Evolutionary conservation across 2,113 vertebrate genomes (phyloP).

Genomic region (Nesogale talazaci): DNA sequence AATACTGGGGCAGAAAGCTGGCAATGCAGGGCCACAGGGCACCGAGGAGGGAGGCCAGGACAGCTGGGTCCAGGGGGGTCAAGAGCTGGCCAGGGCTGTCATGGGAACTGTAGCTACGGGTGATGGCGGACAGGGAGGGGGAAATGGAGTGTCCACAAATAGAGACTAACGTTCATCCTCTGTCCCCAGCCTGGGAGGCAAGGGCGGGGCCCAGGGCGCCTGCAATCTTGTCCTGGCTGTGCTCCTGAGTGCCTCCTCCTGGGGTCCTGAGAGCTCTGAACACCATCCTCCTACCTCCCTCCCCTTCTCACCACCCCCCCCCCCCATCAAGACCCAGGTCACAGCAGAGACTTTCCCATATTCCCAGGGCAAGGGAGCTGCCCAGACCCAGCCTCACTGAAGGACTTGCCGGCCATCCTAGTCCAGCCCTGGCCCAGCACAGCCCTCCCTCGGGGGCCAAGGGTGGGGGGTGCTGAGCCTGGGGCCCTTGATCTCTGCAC

Average conservation of each 20-base stretch:
- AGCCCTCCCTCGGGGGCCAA: not conserved
- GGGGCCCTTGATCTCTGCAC: not conserved
- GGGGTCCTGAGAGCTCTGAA: not conserved
- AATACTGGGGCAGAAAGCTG: constrained; percentile 68
- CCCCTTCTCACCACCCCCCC: no score
- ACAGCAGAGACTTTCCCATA: not conserved
- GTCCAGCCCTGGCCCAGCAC: not conserved
- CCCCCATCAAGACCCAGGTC: not conserved
- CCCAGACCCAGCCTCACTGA: not conserved
- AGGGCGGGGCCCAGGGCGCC: not conserved
- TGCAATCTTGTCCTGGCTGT: not conserved
- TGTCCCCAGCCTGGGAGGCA: not conserved
- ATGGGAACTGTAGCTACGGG: not conserved
- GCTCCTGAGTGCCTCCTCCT: not conserved
- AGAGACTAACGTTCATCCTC: constrained; percentile 6
- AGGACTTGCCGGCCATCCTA: not conserved
- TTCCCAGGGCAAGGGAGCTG: not conserved
- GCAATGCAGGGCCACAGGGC: not conserved
- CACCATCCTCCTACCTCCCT: no score
- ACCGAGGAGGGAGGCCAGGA: not conserved
- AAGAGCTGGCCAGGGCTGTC: not conserved
- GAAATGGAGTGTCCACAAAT: not conserved
- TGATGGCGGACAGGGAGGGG: not conserved
- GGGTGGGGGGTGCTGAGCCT: not conserved
- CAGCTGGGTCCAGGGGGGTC: not conserved